Percentiles rank a stretch among this genome's conserved stretches.
phyloP scores from a whole-genome alignment of 2,797 vertebrate genomes.

The Hydrophis major region DNA sequence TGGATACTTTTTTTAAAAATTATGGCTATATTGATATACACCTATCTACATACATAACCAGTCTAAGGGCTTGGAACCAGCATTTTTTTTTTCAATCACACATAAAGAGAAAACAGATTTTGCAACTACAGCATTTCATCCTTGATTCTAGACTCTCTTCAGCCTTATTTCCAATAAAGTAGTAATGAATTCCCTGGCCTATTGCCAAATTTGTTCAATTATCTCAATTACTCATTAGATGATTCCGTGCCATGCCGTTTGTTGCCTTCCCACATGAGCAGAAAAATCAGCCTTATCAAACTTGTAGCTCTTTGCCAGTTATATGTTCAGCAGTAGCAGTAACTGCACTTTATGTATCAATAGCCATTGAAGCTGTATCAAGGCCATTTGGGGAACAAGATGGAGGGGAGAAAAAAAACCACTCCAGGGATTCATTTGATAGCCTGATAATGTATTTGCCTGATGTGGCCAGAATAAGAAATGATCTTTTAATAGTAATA shows the following conservation, averaged over 20 bases:
- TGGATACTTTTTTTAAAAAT: background rate
- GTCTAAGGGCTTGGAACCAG: conserved; percentile 6
- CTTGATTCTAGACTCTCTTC: background rate
- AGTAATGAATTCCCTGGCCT: conserved; percentile 12
- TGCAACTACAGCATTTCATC: background rate
- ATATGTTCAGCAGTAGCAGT: background rate
- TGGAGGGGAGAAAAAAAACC: background rate
- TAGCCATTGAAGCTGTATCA: background rate
- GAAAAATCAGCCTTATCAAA: background rate
- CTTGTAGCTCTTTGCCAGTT: background rate
- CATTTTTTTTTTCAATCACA: conserved; percentile 35
- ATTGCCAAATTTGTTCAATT: conserved; percentile 34
- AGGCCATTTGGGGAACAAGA: background rate
- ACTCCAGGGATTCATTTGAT: background rate
- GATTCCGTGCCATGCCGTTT: conserved; percentile 21
- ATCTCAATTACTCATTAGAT: conserved; percentile 16
- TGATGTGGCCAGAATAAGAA: conserved; percentile 20
- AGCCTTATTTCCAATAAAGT: background rate
- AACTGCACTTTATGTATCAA: background rate
- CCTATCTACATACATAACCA: background rate
- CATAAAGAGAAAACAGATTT: background rate
- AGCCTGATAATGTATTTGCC: conserved; percentile 4
- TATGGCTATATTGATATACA: background rate
- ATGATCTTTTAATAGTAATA: background rate
- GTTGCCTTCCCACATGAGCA: conserved; percentile 12